Percentiles rank a stretch among this genome's conserved stretches.
These are phyloP conservation scores for Clupea harengus DNA, from an alignment of 2,113 vertebrate species.

Conservation along the genomic window DNA sequence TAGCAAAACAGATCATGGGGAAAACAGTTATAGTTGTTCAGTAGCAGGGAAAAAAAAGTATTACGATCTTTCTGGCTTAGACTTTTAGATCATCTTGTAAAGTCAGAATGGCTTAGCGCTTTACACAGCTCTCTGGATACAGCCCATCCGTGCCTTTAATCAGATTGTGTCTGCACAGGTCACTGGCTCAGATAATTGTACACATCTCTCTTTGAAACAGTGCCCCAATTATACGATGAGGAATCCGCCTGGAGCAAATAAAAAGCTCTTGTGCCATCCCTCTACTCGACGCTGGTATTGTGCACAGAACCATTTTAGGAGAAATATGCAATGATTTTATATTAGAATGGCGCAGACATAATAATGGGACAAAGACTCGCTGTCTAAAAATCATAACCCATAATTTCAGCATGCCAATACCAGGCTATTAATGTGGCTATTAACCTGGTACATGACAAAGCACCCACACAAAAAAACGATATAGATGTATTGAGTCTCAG, in stretches of 20 bases:
- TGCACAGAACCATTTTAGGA: not conserved
- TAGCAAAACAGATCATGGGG: not conserved
- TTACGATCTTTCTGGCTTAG: not conserved
- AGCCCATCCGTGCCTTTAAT: slow-evolving; percentile 41
- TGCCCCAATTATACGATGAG: slow-evolving; percentile 35
- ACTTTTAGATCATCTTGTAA: slow-evolving; percentile 33
- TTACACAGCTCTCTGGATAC: slow-evolving; percentile 28
- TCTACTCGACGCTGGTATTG: not conserved
- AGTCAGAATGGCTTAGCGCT: slow-evolving; percentile 25
- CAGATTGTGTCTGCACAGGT: slow-evolving; percentile 53
- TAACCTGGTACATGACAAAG: not conserved
- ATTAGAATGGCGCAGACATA: not conserved
- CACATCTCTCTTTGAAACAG: slow-evolving; percentile 46
- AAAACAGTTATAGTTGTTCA: not conserved
- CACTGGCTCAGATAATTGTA: slow-evolving; percentile 62
- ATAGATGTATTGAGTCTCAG: not conserved
- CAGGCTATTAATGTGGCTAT: not conserved
- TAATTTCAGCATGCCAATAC: not conserved
- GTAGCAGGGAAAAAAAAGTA: not conserved
- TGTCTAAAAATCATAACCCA: not conserved
- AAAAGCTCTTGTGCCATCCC: not conserved
- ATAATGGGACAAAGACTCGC: not conserved
- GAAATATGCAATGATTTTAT: not conserved
- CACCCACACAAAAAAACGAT: not conserved
- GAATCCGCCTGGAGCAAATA: slow-evolving; percentile 19